Base-by-base conservation (phyloP, 2,113 vertebrate species). In the Odontophorus gujanensis region DNA sequence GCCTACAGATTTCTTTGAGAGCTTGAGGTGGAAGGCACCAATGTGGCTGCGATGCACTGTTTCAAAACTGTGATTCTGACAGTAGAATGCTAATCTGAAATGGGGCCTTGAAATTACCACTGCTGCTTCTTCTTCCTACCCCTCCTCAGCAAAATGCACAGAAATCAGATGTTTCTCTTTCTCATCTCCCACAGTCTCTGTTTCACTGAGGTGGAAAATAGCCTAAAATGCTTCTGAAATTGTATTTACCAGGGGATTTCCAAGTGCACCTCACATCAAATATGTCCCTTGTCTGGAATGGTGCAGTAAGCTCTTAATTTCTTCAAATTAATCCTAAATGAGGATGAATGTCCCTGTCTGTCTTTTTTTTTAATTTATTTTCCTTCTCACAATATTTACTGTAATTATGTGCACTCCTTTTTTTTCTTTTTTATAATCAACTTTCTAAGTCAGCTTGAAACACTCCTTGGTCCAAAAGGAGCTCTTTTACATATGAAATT, bases 181-280 rank as follows among this genome's bases (percentile, higher is more conserved):
- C 32, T 67, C 10, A 22, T 80, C 55, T 92, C 30, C 51, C 42
- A 65, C 93, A 51, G 59, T 91, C 50, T 81, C 71, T 51, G 68
- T 89, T 94, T 73, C 53, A 92, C 59, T 87, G 89, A 93, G 76
- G 74, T 61, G 95, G 94, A 95, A 95, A 95, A 91, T 89, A 90
- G 87, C 75, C 40, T 95, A 66, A 87, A 94, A 95, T 83, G 42
- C 78, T 95, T 87, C 91, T 92, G 83, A 95, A 93, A 84, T 93
- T 72, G 75, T 74, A 90, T 96, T 96, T 97, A 96, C 68, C 92
- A 78, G 91, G 76, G 94, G 95, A 94, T 87, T 89, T 92, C 88
- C 91, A 81, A 90, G 73, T 91, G 40, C 28, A 78, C 76, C 38
- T 17, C 85, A 21, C 34, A 53, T 89, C 50, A 83, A 90, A 87